phyloP scores from a whole-genome alignment of 2,797 vertebrate species.

The Sebastes elongatus region DNA sequence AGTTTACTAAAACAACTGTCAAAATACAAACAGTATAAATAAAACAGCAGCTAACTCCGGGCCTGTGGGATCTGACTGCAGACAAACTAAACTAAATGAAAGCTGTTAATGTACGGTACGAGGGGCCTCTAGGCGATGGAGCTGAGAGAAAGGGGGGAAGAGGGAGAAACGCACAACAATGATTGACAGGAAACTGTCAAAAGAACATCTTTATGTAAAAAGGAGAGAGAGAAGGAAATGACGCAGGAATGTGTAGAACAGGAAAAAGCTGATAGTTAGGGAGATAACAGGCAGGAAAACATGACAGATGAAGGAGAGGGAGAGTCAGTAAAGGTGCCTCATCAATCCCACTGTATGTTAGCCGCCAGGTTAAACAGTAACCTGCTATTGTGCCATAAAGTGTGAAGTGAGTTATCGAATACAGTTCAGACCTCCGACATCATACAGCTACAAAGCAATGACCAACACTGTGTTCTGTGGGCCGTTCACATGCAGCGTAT shows the following conservation, averaged over 20 bases:
- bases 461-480: too few relatives aligned
- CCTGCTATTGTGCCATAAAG: background rate
- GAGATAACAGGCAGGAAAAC: slow-evolving; percentile 4
- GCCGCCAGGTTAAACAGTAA: background rate
- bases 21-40: slow-evolving; percentile 61
- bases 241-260: slow-evolving; percentile 6
- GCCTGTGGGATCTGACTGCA: slow-evolving; percentile 47
- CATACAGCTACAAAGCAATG: too few relatives aligned
- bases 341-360: background rate
- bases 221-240: background rate
- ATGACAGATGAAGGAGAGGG: slow-evolving; percentile 5
- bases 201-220: slow-evolving; percentile 27
- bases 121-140: slow-evolving; percentile 23
- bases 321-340: background rate
- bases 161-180: background rate
- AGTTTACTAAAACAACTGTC: slow-evolving; percentile 48
- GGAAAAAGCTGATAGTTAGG: background rate
- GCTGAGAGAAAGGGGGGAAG: background rate
- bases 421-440: background rate
- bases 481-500: too few relatives aligned
- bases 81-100: slow-evolving; percentile 51
- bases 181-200: slow-evolving; percentile 52
- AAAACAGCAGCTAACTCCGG: slow-evolving; percentile 52
- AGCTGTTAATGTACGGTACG: slow-evolving; percentile 34
- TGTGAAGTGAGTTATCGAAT: background rate